A percentile compares a stretch with the other conserved stretches of the same genome.
phyloP scores from a whole-genome alignment of 2,797 vertebrate species.

The Rallus crepitans region DNA sequence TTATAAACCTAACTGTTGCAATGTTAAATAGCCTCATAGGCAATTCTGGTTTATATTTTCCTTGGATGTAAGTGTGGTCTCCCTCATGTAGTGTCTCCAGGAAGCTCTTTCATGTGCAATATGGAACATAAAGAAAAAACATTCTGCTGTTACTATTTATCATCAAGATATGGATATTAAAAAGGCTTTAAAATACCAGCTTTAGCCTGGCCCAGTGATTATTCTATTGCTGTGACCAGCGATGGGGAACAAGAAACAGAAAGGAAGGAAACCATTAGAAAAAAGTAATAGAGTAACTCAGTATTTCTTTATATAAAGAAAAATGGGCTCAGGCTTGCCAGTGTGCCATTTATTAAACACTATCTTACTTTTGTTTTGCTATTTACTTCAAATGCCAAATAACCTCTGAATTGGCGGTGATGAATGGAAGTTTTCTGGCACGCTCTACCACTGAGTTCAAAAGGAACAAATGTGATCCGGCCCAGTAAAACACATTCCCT shows the following conservation, averaged over 20 bases:
- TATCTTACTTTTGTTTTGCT: slow-evolving; percentile 41
- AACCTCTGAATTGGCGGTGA: background rate
- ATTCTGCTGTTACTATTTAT: background rate
- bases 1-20: background rate
- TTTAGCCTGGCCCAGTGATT: background rate
- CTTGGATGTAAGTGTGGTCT: background rate
- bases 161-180: background rate
- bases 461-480: slow-evolving; percentile 2
- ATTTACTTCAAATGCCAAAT: slow-evolving; percentile 48
- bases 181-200: background rate
- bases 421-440: slow-evolving; percentile 58
- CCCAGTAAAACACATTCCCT: background rate
- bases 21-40: background rate
- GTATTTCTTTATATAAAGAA: slow-evolving; percentile 9
- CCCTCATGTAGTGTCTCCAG: background rate
- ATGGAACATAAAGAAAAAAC: background rate
- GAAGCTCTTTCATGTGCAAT: slow-evolving; percentile 25
- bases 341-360: slow-evolving; percentile 46
- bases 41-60: slow-evolving; percentile 1
- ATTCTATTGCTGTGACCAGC: background rate
- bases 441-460: background rate
- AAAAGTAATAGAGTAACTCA: slow-evolving; percentile 9
- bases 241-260: background rate
- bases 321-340: slow-evolving; percentile 22
- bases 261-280: slow-evolving; percentile 47